Percentiles rank a stretch among this genome's conserved stretches.
Conservation (phyloP, 2,113 vertebrate species). For the Equus przewalskii region DNA sequence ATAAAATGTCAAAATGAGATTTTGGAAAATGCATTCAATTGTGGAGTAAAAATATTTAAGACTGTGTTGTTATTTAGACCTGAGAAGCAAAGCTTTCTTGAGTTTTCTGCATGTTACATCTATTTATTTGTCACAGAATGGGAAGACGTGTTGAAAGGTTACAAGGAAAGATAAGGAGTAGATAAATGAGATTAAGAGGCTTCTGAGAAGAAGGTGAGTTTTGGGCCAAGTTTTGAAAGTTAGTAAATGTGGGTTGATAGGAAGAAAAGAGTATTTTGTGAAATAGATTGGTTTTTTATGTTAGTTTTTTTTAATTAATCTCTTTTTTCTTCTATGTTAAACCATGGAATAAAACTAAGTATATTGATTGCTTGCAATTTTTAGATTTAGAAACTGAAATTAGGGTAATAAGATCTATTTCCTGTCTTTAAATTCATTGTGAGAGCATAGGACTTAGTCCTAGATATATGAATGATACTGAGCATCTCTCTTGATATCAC, state of each 20-base stretch:
- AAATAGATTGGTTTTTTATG: neutral
- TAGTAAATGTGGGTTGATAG: constrained; percentile 26
- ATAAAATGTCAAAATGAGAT: constrained; percentile 17
- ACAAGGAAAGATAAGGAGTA: neutral
- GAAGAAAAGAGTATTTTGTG: neutral
- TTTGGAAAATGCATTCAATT: constrained; percentile 19
- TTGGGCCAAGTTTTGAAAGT: neutral
- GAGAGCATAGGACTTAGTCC: neutral
- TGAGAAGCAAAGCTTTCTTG: constrained; percentile 34
- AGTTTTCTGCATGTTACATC: constrained; percentile 2
- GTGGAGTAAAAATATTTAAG: constrained; percentile 29
- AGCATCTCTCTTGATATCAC: neutral
- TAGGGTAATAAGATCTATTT: neutral
- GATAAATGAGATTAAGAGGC: neutral
- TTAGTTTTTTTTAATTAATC: neutral
- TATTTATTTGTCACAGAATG: neutral
- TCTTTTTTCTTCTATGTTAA: constrained; percentile 7
- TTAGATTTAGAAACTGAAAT: constrained; percentile 19
- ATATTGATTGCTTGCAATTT: neutral
- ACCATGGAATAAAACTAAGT: neutral
- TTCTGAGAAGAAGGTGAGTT: constrained; percentile 6
- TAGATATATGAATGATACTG: neutral
- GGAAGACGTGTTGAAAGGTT: constrained; percentile 3
- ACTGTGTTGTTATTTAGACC: constrained; percentile 15
- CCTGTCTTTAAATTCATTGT: neutral